phyloP scores from a whole-genome alignment of 2,797 vertebrate species.

The Megaceryle alcyon region DNA sequence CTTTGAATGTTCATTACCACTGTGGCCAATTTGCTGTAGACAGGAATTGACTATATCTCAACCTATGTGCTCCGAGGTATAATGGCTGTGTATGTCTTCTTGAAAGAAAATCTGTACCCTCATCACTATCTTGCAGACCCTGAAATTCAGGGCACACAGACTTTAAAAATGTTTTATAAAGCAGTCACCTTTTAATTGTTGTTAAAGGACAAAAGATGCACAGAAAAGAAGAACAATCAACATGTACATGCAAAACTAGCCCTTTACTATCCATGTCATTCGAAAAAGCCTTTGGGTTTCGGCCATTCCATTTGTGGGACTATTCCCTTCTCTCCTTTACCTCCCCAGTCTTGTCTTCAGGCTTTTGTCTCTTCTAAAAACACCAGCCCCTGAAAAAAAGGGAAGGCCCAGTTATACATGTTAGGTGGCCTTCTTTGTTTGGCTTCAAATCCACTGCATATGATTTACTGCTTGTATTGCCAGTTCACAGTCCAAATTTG shows the following conservation, averaged over 20 bases:
- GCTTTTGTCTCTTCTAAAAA: not conserved
- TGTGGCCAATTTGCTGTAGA: not conserved
- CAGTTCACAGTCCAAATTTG: not conserved
- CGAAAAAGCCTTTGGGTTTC: not conserved
- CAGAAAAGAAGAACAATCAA: not conserved
- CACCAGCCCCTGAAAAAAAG: not conserved
- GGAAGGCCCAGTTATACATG: not conserved
- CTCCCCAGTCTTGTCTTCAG: not conserved
- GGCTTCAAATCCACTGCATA: not conserved
- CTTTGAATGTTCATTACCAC: not conserved
- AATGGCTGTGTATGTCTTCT: not conserved
- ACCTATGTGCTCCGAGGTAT: not conserved
- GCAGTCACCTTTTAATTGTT: not conserved
- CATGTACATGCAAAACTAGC: accelerated
- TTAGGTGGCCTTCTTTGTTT: not conserved
- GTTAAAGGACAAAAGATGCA: not conserved
- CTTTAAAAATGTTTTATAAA: not conserved
- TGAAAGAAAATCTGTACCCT: not conserved
- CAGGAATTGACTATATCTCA: not conserved
- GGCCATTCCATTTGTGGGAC: not conserved
- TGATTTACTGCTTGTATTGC: not conserved
- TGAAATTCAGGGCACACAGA: not conserved
- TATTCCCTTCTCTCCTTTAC: not conserved
- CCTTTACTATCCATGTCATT: not conserved
- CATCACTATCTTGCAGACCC: not conserved